Evolutionary conservation across 1,140 invertebrate species (phyloP).

Genomic region (Drosophila albomicans): DNA sequence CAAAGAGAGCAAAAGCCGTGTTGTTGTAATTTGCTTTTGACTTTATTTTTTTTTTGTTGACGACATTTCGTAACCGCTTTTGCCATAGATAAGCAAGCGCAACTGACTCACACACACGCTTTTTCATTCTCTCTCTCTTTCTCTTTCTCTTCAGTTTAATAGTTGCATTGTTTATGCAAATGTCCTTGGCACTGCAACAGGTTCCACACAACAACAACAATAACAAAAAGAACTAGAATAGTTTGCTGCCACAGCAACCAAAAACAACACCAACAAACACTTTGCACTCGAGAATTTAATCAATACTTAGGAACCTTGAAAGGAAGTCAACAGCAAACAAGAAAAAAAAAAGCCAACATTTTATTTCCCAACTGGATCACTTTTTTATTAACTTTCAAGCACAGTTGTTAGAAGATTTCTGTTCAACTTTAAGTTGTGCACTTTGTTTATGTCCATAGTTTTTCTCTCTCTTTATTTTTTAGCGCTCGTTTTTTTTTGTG

Average conservation of each 20-base stretch:
- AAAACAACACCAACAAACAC: conserved; percentile 4
- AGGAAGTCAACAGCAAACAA: not conserved
- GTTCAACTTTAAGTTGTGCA: conserved; percentile 4
- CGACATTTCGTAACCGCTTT: conserved; percentile 40
- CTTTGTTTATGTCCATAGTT: conserved; percentile 19
- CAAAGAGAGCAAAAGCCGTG: conserved; percentile 12
- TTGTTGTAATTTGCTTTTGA: conserved; percentile 13
- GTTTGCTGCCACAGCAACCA: conserved; percentile 3
- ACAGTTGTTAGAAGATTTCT: not conserved
- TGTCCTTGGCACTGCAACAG: conserved; percentile 15
- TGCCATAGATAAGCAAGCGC: conserved; percentile 37
- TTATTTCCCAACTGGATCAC: not conserved
- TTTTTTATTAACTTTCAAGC: not conserved
- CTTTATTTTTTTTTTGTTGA: conserved; percentile 7
- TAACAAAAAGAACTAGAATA: not conserved
- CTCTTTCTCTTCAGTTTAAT: not conserved
- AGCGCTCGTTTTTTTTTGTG: conserved; percentile 50
- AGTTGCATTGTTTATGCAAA: conserved; percentile 14
- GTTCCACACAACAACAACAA: conserved; percentile 6
- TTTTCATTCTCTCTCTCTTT: not conserved
- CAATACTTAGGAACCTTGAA: conserved; percentile 15
- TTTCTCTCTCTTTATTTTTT: conserved; percentile 2
- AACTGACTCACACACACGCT: conserved; percentile 29
- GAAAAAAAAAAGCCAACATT: not conserved
- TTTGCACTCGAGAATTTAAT: not conserved